These are phyloP conservation scores for Eira barbara DNA, from an alignment of 2,113 vertebrate species.

Conservation along the genomic window DNA sequence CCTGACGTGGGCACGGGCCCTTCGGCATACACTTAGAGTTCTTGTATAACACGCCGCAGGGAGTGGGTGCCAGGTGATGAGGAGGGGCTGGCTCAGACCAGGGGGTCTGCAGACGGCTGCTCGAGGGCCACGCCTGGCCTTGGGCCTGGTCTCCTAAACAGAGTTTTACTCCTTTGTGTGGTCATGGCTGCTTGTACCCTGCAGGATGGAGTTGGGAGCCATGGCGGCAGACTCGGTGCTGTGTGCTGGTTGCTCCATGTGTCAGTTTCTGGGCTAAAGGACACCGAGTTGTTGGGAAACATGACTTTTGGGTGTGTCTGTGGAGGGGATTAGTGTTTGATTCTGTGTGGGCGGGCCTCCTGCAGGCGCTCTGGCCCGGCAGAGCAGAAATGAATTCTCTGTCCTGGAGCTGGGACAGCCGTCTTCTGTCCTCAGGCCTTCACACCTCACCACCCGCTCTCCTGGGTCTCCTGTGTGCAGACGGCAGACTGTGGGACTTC, in stretches of 20 bases:
- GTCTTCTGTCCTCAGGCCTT: neutral
- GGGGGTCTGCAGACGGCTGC: neutral
- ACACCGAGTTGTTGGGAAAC: neutral
- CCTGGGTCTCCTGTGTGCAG: neutral
- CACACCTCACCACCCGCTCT: neutral
- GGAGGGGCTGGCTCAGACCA: neutral
- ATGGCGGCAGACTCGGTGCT: accelerated
- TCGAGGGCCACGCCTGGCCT: too few relatives aligned
- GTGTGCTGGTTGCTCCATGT: neutral
- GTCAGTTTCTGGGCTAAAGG: neutral
- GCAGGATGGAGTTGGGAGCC: neutral
- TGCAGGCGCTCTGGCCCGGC: neutral
- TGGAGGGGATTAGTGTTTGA: neutral
- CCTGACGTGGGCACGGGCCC: accelerated
- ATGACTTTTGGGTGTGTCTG: neutral
- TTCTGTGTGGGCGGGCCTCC: neutral
- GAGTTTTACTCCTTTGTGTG: neutral
- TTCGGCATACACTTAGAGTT: neutral
- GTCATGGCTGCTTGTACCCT: neutral
- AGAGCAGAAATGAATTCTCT: neutral
- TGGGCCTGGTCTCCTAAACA: neutral
- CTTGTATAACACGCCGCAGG: neutral
- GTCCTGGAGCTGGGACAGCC: neutral
- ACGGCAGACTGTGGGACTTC: neutral
- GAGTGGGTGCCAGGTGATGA: too few relatives aligned